Percentiles rank a stretch among this genome's conserved stretches.
These are phyloP conservation scores for Scaptomyza pallida DNA, from an alignment of 1,140 invertebrate species.

Conservation along the genomic window DNA sequence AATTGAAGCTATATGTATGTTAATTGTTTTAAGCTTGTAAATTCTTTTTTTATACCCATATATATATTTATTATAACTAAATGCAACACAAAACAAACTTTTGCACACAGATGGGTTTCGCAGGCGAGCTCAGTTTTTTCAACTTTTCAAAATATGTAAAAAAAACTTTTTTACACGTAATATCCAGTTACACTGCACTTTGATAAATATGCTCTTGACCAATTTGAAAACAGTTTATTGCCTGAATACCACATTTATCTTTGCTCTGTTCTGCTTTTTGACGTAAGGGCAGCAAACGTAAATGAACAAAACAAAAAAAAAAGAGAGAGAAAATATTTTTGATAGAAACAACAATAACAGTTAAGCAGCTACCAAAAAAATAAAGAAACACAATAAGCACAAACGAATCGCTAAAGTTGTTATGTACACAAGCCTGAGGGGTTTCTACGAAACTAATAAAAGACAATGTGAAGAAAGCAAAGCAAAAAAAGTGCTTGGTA, in stretches of 20 bases:
- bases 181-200: conserved; percentile 1
- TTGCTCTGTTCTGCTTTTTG: conserved; percentile 5
- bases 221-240: conserved; percentile 4
- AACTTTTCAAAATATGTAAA: neutral
- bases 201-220: neutral
- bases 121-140: conserved; percentile 21
- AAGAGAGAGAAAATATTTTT: conserved; percentile 20
- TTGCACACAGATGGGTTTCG: conserved; percentile 15
- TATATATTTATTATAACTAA: conserved; percentile 18
- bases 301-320: neutral
- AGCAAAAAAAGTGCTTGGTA: conserved; percentile 8
- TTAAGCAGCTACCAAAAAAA: conserved; percentile 1
- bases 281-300: neutral
- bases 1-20: conserved; percentile 29
- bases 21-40: conserved; percentile 5
- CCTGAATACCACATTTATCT: conserved; percentile 3
- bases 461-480: conserved; percentile 9
- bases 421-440: neutral
- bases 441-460: neutral
- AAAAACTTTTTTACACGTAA: neutral
- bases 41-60: conserved; percentile 18
- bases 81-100: neutral
- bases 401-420: conserved; percentile 9
- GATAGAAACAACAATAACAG: conserved; percentile 9
- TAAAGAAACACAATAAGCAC: neutral